Conservation (phyloP, 2,888 invertebrate species). For the Lamellibrachia columna region DNA sequence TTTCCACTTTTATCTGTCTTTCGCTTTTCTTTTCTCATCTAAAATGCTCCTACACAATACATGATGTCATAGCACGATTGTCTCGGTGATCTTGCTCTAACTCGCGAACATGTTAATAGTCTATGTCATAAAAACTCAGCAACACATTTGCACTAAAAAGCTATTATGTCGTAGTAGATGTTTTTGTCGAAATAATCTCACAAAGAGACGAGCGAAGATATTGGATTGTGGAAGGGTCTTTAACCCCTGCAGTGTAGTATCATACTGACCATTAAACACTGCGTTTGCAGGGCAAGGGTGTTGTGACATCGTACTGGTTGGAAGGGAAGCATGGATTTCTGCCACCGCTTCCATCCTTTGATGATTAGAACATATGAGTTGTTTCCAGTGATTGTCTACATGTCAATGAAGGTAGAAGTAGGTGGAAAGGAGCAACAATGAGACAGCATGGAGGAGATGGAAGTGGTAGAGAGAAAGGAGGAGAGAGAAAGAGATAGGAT, state of each 20-base stretch:
- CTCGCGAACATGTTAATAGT: too few species aligned
- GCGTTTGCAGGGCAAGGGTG: conserved; percentile 3
- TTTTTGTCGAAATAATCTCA: too few species aligned
- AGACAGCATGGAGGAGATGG: background rate
- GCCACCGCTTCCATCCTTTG: background rate
- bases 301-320: background rate
- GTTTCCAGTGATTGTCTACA: background rate
- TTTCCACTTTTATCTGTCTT: too few species aligned
- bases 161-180: too few species aligned
- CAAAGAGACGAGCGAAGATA: too few species aligned
- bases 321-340: background rate
- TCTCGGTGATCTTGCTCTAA: too few species aligned
- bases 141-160: too few species aligned
- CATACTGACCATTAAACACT: background rate
- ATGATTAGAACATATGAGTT: background rate
- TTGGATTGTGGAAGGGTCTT: background rate
- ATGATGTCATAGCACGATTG: too few species aligned
- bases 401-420: background rate
- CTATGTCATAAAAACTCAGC: too few species aligned
- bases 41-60: too few species aligned
- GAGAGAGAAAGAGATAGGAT: background rate
- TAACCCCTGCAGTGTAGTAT: background rate
- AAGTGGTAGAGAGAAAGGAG: background rate
- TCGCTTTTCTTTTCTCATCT: too few species aligned
- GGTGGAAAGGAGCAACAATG: background rate